Base-by-base conservation (phyloP, 2,113 vertebrate genomes). In the Junco hyemalis region DNA sequence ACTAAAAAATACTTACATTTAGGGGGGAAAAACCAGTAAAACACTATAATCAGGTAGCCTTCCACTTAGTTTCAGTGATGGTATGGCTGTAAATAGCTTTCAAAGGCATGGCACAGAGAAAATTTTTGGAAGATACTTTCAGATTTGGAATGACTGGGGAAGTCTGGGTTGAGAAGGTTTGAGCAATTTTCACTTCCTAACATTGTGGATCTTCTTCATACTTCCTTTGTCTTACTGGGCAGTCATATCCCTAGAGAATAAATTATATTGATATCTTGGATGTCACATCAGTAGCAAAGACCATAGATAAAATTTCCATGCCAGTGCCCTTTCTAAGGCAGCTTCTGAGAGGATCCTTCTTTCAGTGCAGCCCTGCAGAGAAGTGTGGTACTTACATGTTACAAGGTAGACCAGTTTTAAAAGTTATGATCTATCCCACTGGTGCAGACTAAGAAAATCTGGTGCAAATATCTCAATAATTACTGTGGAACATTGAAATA, bases 21-120 rank as follows among this genome's bases (percentile, higher is more conserved):
- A 33, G 11, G 23, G 14, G 20, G 5, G 25, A 54, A 65, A 31
- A 0, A 0, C 19, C 28, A 47, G 12, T 4, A 17, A 38, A 57
- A 19, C 20, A 22, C 0, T 18, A 19, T n/a, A 36, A 50, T 31
- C 18, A 20, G 17, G 5, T n/a, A 84, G 25, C 15, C 20, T 66
- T 42, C 31, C 50, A 38, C 60, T 79, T 63, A 40, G 33, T 51
- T 59, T 74, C 66, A 59, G 14, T 71, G 17, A 44, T 48, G 8
- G 23, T 26, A 35, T 56, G 14, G 7, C 13, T 60, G 24, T 38
- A 68, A 82, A 64, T 45, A 60, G 5, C 29, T 91, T 88, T 86
- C 53, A 80, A 88, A 86, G 22, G 5, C 33, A 24, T 40, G 31
- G 10, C 26, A 60, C 12, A 36, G 40, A 21, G n/a, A 71, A 63